Evolutionary conservation across 2,797 vertebrate genomes (phyloP), one percentile per base, ranked within the genome.

Genomic region (Pseudotriccus pelzelni): DNA sequence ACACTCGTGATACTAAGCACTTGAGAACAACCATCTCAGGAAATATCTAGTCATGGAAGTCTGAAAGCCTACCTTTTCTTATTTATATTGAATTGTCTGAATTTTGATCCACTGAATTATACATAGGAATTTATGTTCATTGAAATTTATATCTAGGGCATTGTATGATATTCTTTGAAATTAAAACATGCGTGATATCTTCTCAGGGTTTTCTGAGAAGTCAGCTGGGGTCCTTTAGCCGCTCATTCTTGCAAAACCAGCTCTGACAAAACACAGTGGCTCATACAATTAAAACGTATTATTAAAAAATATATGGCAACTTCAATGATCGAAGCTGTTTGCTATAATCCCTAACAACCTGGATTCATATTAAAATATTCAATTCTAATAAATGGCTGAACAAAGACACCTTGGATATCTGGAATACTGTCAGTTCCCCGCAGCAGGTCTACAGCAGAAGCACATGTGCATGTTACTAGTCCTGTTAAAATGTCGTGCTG

Each of bases 391-490:
- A 21, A 52, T 55, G 19, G 4, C 36, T 56, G 52, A 78, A 70
- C 9, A 6, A 69, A 92, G 44, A 27, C 50, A 36, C 28, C 13
- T 24, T 37, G 7, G 46, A 41, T 24, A 39, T 25, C 52, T 70
- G 18, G 21, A 60, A 27, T 59, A 67, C 12, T 4, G 3, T 69
- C 28, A 53, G 8, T 44, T 68, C 39, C 68, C 22, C 60, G 34
- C 3, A 7, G 37, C 41, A n/a, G 18, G 49, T 9, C 41, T 72
- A 12, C 37, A 30, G 49, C 24, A 62, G 50, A 63, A 9, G 2
- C 2, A 2, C 0, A 6, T 4, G 21, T 12, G 32, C 6, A 3
- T 5, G 22, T 56, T 2, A 3, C 21, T 7, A 36, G 25, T 41
- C n/a, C 22, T 22, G 30, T 44, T 52, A 59, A 80, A 81, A 49